These are phyloP conservation scores for Myotis vivesi DNA, from an alignment of 2,797 vertebrate species.

Conservation along the genomic window DNA sequence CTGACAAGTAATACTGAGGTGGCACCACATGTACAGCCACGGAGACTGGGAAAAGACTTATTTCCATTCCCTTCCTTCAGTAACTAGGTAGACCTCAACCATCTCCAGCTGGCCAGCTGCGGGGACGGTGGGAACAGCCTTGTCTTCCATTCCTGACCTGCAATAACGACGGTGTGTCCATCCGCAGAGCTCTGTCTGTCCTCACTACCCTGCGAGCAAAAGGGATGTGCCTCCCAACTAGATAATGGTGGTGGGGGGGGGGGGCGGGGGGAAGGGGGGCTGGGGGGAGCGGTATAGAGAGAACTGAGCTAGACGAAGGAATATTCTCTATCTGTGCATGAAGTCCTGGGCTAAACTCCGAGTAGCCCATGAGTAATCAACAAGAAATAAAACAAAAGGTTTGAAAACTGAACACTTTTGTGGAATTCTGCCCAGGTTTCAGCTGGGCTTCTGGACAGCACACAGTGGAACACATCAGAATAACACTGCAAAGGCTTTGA, in stretches of 20 bases:
- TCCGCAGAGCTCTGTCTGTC: not conserved
- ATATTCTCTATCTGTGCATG: not conserved
- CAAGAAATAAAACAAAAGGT: not conserved
- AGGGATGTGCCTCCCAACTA: not conserved
- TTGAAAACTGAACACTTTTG: not conserved
- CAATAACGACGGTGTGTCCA: not conserved
- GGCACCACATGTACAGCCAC: not conserved
- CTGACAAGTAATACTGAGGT: not conserved
- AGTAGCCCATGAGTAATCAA: not conserved
- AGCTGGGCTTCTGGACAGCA: not conserved
- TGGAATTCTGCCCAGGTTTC: not conserved
- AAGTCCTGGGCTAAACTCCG: not conserved
- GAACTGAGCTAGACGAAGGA: not conserved
- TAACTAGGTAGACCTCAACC: not conserved
- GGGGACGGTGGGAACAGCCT: not conserved
- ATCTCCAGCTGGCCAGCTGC: not conserved
- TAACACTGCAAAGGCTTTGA: not conserved
- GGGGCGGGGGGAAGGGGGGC: no score
- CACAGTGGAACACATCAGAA: not conserved
- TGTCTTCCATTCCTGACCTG: not conserved
- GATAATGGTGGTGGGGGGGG: not conserved
- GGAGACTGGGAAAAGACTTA: not conserved
- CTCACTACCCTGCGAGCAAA: not conserved
- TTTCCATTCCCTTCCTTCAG: not conserved
- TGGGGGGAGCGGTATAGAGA: not conserved